Base-by-base conservation (phyloP, 2,113 vertebrate genomes). In the Candoia aspera region DNA sequence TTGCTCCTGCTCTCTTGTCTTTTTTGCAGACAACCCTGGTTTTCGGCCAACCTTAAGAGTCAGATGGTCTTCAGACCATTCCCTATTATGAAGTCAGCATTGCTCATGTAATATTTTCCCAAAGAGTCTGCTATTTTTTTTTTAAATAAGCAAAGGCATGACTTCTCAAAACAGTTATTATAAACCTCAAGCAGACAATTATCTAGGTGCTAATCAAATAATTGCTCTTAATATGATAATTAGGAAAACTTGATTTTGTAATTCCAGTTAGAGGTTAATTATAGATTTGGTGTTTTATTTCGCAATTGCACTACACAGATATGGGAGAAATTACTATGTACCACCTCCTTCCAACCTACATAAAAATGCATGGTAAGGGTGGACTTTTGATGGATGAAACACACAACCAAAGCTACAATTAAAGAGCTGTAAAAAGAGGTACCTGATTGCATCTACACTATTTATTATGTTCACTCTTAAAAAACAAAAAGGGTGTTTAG, bases 131-230 rank as follows among this genome's bases (percentile, higher is more conserved):
- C 68, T 37, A 79, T 73, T 79, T 79, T 73, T n/a, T n/a, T 91
- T 84, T 91, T 93, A 87, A 64, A 93, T 88, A 86, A 92, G 83
- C 54, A 88, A 64, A 62, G 93, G 62, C 57, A 54, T 0, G 10
- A 55, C 59, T 73, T 88, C 93, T 94, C 93, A 94, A 91, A 90
- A 92, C 92, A 88, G 68, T 88, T 93, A 37, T 53, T 42, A 24
- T 8, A 11, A 53, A 49, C 84, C 29, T 29, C 73, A 6, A 88
- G 93, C 91, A 24, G 87, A 87, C 90, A 91, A 91, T 86, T 62
- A 95, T 89, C 29, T 90, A 58, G 86, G 93, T 84, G 89, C 86
- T 92, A 6, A 91, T 91, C 29, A 57, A 1, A 21, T 11, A 29
- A 49, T 29, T 89, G 10, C 42, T 94, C 89, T 73, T 68, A 85